Evolutionary conservation across 35 echinoderm and acorn worm species (phyloP).

Genomic region (Chiridota heheva): DNA sequence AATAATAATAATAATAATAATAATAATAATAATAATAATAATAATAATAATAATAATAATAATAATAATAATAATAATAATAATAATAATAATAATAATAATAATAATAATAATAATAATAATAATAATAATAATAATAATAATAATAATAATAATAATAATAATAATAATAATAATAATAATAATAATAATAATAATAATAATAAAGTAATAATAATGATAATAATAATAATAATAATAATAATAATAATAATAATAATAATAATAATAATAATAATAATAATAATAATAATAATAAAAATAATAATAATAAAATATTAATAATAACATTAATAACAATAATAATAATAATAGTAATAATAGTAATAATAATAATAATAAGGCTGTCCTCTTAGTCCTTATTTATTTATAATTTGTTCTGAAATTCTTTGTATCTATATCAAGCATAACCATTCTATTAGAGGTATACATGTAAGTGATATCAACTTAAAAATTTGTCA

Average conservation of each 20-base stretch:
- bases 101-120: constrained; percentile 11
- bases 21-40: constrained; percentile 11
- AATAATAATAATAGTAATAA: neutral
- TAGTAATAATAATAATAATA: neutral
- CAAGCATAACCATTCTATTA: no score
- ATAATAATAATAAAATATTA: neutral
- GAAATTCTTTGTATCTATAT: no score
- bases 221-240: neutral
- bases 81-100: constrained; percentile 8
- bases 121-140: constrained; percentile 8
- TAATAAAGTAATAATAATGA: neutral
- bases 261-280: neutral
- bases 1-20: constrained; percentile 11
- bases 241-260: neutral
- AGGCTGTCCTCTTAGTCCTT: no score
- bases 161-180: neutral
- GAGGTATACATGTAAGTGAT: no score
- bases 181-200: neutral
- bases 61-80: constrained; percentile 1
- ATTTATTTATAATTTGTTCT: neutral
- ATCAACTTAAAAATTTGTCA: no score
- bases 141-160: neutral
- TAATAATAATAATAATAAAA: neutral
- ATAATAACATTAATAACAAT: no score
- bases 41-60: constrained; percentile 11